Percentiles rank a stretch among this genome's conserved stretches.
phyloP scores from a whole-genome alignment of 2,888 invertebrate genomes.

The Mesorhabditis sp. region DNA sequence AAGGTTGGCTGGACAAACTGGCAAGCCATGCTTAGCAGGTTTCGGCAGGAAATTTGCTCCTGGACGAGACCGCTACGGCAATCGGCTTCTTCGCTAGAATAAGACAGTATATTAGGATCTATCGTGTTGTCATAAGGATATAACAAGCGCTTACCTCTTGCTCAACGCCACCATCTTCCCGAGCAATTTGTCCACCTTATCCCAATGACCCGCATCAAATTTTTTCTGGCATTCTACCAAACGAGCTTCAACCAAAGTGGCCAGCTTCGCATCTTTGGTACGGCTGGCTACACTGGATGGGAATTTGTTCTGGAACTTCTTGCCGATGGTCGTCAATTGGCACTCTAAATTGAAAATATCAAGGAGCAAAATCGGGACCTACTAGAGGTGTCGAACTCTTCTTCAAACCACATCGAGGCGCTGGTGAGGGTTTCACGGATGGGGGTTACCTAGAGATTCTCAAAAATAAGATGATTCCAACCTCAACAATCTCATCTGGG shows the following conservation, averaged over 20 bases:
- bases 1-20: slow-evolving; percentile 49
- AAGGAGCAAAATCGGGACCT: slow-evolving; percentile 5
- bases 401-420: slow-evolving; percentile 31
- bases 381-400: slow-evolving; percentile 33
- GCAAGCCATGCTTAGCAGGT: slow-evolving; percentile 49
- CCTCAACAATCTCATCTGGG: too few relatives aligned
- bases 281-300: slow-evolving; percentile 33
- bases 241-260: slow-evolving; percentile 33
- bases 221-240: slow-evolving; percentile 40
- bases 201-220: slow-evolving; percentile 36
- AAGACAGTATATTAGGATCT: too few relatives aligned
- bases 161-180: slow-evolving; percentile 30
- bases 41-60: slow-evolving; percentile 52
- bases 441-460: too few relatives aligned
- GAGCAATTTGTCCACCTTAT: slow-evolving; percentile 31
- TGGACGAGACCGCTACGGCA: slow-evolving; percentile 54
- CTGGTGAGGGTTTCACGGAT: slow-evolving; percentile 14
- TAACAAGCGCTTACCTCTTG: slow-evolving; percentile 23
- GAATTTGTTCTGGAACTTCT: slow-evolving; percentile 50
- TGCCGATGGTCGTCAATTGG: slow-evolving; percentile 33
- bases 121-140: background rate
- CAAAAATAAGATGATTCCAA: too few relatives aligned
- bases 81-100: slow-evolving; percentile 53
- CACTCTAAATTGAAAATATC: slow-evolving; percentile 11
- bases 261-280: slow-evolving; percentile 27